Percentiles rank a stretch among this genome's conserved stretches.
phyloP scores from a whole-genome alignment of 2,888 invertebrate species.

The Trypoxylon attenuatum region DNA sequence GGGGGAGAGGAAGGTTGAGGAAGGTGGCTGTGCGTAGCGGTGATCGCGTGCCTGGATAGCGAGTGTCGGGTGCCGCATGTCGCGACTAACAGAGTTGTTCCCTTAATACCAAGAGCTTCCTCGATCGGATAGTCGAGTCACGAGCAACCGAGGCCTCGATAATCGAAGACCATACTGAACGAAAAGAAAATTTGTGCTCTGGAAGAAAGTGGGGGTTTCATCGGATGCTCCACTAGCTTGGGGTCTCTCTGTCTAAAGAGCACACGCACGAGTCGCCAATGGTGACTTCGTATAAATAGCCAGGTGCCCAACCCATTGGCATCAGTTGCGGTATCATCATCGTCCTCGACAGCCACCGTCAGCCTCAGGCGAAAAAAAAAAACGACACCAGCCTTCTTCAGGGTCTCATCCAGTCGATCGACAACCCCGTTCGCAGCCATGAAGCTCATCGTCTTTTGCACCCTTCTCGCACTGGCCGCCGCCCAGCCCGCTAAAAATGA shows the following conservation, averaged over 20 bases:
- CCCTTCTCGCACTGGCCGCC: slow-evolving; percentile 78
- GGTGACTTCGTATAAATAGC: slow-evolving; percentile 71
- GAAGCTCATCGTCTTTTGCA: slow-evolving; percentile 69
- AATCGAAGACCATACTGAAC: slow-evolving; percentile 74
- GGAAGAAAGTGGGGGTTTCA: slow-evolving; percentile 56
- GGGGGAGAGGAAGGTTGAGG: no score
- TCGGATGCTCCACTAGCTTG: slow-evolving; percentile 37
- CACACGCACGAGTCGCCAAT: slow-evolving; percentile 39
- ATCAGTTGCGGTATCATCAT: slow-evolving; percentile 69
- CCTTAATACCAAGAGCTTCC: slow-evolving; percentile 21
- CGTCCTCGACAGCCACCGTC: slow-evolving; percentile 32
- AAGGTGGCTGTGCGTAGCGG: not conserved
- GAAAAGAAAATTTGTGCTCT: slow-evolving; percentile 74
- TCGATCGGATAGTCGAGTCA: slow-evolving; percentile 60
- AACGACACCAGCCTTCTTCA: slow-evolving; percentile 18
- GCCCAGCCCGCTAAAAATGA: slow-evolving; percentile 81
- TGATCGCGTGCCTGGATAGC: not conserved
- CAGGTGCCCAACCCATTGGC: slow-evolving; percentile 65
- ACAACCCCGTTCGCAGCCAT: slow-evolving; percentile 28
- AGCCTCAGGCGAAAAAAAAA: no score
- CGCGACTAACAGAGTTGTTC: no score
- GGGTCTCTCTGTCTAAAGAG: not conserved
- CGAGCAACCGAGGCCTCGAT: slow-evolving; percentile 71
- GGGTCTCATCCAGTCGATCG: slow-evolving; percentile 17
- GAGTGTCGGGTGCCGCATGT: no score